Evolutionary conservation across 2,113 vertebrate genomes (phyloP).

Genomic region (Xiphophorus hellerii): DNA sequence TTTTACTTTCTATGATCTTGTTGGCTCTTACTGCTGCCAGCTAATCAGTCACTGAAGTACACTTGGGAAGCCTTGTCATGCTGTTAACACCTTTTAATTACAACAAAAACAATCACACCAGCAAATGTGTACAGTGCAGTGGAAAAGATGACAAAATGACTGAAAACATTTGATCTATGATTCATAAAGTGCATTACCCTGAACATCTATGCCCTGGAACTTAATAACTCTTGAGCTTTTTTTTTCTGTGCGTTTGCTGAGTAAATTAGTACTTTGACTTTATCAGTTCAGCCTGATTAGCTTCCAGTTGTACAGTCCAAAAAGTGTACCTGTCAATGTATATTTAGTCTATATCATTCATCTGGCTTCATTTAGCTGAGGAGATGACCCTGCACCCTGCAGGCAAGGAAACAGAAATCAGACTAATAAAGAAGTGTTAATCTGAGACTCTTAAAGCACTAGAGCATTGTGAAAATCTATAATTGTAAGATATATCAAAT

Average conservation of each 20-base stretch:
- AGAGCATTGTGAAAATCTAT: not conserved
- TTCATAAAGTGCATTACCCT: too few species aligned
- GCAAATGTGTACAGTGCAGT: not conserved
- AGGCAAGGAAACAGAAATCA: not conserved
- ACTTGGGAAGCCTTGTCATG: slow-evolving; percentile 23
- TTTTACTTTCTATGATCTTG: slow-evolving; percentile 5
- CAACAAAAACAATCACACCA: not conserved
- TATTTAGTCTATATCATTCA: too few species aligned
- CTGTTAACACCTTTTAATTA: slow-evolving; percentile 44
- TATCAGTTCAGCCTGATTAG: too few species aligned
- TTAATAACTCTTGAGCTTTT: too few species aligned
- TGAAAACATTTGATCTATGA: not conserved
- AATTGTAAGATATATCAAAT: not conserved
- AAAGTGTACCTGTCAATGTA: too few species aligned
- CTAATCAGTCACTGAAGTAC: slow-evolving; percentile 27
- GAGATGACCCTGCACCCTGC: not conserved
- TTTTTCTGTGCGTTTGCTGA: too few species aligned
- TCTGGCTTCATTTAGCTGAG: too few species aligned
- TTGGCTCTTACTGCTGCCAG: slow-evolving; percentile 30
- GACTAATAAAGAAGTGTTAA: not conserved
- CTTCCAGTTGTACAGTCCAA: too few species aligned
- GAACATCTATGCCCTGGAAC: too few species aligned
- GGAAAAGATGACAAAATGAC: not conserved
- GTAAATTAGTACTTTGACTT: too few species aligned
- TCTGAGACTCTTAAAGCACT: not conserved